These are phyloP conservation scores for Trachurus trachurus DNA, from an alignment of 2,797 vertebrate species.

Conservation along the genomic window DNA sequence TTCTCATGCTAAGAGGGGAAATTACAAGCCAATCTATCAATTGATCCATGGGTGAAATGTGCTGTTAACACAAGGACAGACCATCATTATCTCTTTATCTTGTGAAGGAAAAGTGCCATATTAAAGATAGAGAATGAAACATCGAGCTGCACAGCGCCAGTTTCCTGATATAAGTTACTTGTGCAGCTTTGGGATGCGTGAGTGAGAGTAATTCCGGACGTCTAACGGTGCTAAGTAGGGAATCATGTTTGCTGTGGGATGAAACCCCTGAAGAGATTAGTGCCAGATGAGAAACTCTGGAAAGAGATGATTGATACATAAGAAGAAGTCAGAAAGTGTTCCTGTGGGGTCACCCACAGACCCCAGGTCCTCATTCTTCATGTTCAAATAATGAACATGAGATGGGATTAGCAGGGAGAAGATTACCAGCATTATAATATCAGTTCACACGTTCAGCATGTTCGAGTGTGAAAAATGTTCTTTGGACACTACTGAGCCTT, in stretches of 20 bases:
- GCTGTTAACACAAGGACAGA: slow-evolving; percentile 60
- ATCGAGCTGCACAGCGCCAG: not conserved
- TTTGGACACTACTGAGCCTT: not conserved
- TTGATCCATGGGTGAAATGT: slow-evolving; percentile 59
- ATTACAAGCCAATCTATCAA: slow-evolving; percentile 72
- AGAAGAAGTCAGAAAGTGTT: slow-evolving; percentile 26
- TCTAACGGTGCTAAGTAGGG: slow-evolving; percentile 37
- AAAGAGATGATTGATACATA: slow-evolving; percentile 47
- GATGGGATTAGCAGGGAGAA: slow-evolving; percentile 3
- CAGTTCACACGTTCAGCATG: not conserved
- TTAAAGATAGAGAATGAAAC: slow-evolving; percentile 25
- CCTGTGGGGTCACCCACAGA: slow-evolving; percentile 1
- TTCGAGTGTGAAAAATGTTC: not conserved
- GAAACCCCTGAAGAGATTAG: slow-evolving; percentile 54
- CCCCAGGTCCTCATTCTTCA: slow-evolving; percentile 6
- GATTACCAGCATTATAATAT: not conserved
- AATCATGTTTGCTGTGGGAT: slow-evolving; percentile 58
- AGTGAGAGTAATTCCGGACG: slow-evolving; percentile 34
- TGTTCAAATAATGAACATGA: slow-evolving; percentile 21
- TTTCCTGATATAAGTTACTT: slow-evolving; percentile 20
- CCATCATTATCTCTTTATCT: slow-evolving; percentile 66
- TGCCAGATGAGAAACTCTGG: slow-evolving; percentile 53
- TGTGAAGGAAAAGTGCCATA: slow-evolving; percentile 15
- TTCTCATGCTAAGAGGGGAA: slow-evolving; percentile 60
- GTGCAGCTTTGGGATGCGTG: not conserved